A percentile compares a stretch with the other conserved stretches of the same genome.
Conservation (phyloP, 2,797 vertebrate genomes). For the Pristis pectinata region DNA sequence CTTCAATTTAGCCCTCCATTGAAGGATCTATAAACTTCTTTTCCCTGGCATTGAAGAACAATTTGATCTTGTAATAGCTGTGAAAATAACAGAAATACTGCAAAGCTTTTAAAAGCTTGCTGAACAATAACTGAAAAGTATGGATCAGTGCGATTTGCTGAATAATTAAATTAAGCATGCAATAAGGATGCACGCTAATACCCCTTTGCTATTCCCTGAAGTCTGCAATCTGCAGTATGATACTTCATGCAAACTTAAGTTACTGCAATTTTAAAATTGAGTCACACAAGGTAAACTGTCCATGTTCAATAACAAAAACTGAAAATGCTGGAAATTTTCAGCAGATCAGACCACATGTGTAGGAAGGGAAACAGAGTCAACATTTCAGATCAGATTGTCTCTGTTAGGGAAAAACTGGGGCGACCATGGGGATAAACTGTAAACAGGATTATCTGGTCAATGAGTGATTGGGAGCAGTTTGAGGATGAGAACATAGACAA, state of each 20-base stretch:
- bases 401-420: no score
- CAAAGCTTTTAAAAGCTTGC: not conserved
- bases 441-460: no score
- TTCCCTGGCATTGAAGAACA: not conserved
- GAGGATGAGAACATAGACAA: no score
- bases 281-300: not conserved
- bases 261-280: not conserved
- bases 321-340: no score
- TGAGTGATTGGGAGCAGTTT: no score
- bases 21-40: not conserved
- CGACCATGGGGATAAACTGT: no score
- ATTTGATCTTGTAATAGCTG: not conserved
- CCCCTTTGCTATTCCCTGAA: not conserved
- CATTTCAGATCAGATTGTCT: no score
- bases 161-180: not conserved
- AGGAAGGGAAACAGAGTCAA: no score
- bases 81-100: not conserved
- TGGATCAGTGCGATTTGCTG: not conserved
- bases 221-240: not conserved
- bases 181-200: not conserved
- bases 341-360: no score
- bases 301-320: not conserved
- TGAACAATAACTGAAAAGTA: not conserved
- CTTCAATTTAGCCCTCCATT: not conserved
- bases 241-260: not conserved